phyloP scores from a whole-genome alignment of 2,888 invertebrate genomes.

The Apotomis betuletana region DNA sequence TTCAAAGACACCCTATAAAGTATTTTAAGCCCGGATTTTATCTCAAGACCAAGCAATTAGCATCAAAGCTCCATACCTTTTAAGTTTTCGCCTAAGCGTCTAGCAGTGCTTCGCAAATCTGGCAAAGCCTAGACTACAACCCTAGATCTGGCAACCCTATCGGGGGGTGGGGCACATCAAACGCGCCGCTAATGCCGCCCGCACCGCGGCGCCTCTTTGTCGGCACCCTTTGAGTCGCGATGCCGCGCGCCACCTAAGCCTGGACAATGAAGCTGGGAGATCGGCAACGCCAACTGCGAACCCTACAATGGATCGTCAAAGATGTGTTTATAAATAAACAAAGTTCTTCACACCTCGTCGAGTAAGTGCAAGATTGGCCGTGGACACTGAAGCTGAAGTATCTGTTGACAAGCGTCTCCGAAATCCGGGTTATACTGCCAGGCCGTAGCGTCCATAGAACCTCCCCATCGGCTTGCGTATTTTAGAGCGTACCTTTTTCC shows the following conservation, averaged over 20 bases:
- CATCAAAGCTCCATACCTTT: slow-evolving; percentile 14
- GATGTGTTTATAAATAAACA: slow-evolving; percentile 22
- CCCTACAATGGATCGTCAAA: slow-evolving; percentile 24
- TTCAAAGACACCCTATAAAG: too few species aligned
- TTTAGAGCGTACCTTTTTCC: too few species aligned
- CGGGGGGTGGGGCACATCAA: slow-evolving; percentile 68
- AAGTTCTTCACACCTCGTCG: neutral
- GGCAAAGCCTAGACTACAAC: slow-evolving; percentile 21
- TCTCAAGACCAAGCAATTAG: neutral
- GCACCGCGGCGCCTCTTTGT: slow-evolving; percentile 77
- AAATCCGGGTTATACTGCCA: too few species aligned
- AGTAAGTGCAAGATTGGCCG: neutral
- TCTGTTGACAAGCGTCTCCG: too few species aligned
- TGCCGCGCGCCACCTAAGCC: slow-evolving; percentile 64
- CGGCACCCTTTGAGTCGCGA: slow-evolving; percentile 80
- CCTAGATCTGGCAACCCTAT: slow-evolving; percentile 63
- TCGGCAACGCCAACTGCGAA: slow-evolving; percentile 46
- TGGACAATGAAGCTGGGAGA: slow-evolving; percentile 39
- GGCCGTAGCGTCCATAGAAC: too few species aligned
- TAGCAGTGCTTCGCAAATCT: slow-evolving; percentile 16
- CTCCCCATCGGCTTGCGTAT: too few species aligned
- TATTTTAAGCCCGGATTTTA: neutral
- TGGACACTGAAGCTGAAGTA: too few species aligned
- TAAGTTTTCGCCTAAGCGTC: neutral
- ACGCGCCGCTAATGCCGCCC: slow-evolving; percentile 80